A percentile compares a stretch with the other conserved stretches of the same genome.
These are phyloP conservation scores for Apomyelois bistriatella DNA, from an alignment of 2,888 invertebrate species.

Conservation along the genomic window DNA sequence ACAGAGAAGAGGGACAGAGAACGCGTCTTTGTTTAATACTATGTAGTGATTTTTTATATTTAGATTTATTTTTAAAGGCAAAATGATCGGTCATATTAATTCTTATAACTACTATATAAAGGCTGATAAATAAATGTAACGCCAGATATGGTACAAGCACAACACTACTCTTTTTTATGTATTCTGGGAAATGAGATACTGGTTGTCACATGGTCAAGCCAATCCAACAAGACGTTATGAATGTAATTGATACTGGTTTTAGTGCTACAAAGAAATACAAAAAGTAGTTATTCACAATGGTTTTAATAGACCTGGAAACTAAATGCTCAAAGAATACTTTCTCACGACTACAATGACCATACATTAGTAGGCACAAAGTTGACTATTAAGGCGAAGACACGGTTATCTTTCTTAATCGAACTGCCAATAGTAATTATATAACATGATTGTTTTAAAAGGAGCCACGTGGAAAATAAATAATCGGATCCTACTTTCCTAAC, in stretches of 20 bases:
- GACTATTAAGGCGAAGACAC: constrained; percentile 17
- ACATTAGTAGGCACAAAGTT: constrained; percentile 21
- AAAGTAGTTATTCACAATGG: constrained; percentile 10
- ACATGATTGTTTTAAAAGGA: constrained; percentile 19
- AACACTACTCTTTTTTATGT: background rate
- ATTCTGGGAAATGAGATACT: background rate
- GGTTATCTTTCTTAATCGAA: constrained; percentile 30
- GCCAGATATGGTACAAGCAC: too few relatives aligned
- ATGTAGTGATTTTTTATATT: too few relatives aligned
- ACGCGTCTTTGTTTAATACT: too few relatives aligned
- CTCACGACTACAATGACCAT: constrained; percentile 40
- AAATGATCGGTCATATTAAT: too few relatives aligned
- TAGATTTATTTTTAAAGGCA: too few relatives aligned
- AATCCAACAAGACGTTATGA: background rate
- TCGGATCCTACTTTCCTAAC: too few relatives aligned
- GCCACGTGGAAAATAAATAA: constrained; percentile 1
- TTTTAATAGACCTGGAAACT: constrained; percentile 23
- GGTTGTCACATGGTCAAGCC: background rate
- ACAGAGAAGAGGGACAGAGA: too few relatives aligned
- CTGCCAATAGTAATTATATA: constrained; percentile 42
- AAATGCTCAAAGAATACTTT: constrained; percentile 29
- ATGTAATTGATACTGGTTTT: constrained; percentile 6
- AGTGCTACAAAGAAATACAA: constrained; percentile 1
- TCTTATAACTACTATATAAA: too few relatives aligned
- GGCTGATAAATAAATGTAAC: too few relatives aligned